These are phyloP conservation scores for Centruroides vittatus DNA, from an alignment of 1,140 invertebrate genomes.

Conservation along the genomic window DNA sequence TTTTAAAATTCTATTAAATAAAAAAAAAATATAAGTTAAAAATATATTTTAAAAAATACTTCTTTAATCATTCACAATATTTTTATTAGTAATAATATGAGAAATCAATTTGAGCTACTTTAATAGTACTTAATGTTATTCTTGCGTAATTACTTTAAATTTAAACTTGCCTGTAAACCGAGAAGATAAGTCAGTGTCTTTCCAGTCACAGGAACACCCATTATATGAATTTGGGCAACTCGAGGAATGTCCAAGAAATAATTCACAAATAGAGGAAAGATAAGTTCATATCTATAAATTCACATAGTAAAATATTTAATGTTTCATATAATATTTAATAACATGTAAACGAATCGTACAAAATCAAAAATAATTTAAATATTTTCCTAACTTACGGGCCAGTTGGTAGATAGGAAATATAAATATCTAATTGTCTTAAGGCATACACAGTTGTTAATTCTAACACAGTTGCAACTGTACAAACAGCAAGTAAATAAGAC, in stretches of 20 bases:
- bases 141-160: not conserved
- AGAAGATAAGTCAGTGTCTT: conserved; percentile 40
- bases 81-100: no score
- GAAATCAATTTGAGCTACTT: no score
- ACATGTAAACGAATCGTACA: not conserved
- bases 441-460: conserved; percentile 28
- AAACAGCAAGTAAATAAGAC: conserved; percentile 34
- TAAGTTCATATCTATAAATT: conserved; percentile 28
- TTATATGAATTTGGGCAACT: conserved; percentile 33
- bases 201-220: conserved; percentile 38
- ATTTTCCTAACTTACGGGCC: conserved; percentile 28
- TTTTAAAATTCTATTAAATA: no score
- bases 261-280: conserved; percentile 34
- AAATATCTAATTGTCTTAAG: conserved; percentile 25
- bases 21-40: no score
- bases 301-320: no score
- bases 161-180: conserved; percentile 32
- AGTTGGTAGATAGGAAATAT: conserved; percentile 29
- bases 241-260: conserved; percentile 40
- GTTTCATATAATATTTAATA: no score
- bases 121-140: no score
- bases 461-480: conserved; percentile 29
- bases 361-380: not conserved
- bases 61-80: no score
- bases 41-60: no score